Conservation (phyloP, 2,888 invertebrate species). For the Erebia palarica region DNA sequence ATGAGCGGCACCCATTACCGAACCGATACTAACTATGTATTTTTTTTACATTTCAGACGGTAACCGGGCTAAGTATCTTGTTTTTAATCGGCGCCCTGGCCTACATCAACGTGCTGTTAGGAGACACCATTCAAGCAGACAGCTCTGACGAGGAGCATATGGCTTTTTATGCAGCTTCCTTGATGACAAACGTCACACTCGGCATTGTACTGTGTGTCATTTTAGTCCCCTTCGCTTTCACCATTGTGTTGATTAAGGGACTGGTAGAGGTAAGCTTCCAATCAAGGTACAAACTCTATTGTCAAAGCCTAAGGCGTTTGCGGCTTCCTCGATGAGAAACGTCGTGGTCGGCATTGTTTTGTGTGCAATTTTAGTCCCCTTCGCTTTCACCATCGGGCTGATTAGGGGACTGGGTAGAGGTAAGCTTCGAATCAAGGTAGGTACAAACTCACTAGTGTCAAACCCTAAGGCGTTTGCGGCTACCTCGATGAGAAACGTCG, state of each 20-base stretch:
- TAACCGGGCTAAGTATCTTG: neutral
- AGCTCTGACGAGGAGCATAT: neutral
- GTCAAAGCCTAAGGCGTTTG: neutral
- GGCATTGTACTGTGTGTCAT: no score
- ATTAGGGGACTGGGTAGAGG: neutral
- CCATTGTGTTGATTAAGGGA: no score
- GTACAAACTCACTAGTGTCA: neutral
- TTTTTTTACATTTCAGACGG: neutral
- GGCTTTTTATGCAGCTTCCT: neutral
- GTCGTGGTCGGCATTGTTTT: neutral
- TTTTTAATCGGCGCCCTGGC: neutral
- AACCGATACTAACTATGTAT: neutral
- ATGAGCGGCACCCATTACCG: no score
- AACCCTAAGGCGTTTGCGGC: no score
- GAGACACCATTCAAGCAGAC: neutral
- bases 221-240: no score
- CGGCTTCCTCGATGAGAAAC: neutral
- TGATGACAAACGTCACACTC: no score
- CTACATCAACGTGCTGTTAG: neutral
- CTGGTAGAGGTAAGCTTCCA: no score
- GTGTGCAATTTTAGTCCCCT: neutral
- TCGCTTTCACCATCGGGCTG: constrained; percentile 4
- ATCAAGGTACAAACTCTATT: no score
- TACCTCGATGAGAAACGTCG: no score
- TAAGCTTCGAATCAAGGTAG: neutral